Evolutionary conservation across 2,888 invertebrate genomes (phyloP).

Genomic region (Pristionchus mayeri): DNA sequence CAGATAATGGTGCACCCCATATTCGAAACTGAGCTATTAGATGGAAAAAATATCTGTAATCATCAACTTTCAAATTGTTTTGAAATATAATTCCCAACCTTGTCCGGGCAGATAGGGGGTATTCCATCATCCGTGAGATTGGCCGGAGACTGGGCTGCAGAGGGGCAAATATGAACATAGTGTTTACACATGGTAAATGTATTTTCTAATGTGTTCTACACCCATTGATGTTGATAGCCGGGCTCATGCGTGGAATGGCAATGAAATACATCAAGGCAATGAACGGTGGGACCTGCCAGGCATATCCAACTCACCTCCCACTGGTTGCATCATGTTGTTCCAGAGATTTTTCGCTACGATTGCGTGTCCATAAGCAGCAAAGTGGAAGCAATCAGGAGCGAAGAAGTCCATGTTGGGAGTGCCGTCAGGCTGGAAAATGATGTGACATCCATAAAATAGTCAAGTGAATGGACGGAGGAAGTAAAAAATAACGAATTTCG

Average conservation of each 20-base stretch:
- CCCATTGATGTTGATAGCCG: neutral
- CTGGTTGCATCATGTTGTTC: slow-evolving; percentile 34
- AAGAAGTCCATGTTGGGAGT: slow-evolving; percentile 64
- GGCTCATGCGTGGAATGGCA: too few relatives aligned
- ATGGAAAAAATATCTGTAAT: neutral
- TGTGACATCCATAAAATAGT: neutral
- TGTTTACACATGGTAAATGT: neutral
- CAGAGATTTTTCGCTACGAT: neutral
- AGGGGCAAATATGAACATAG: neutral
- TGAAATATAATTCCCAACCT: neutral
- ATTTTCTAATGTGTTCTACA: neutral
- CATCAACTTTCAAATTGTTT: neutral
- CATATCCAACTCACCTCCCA: neutral
- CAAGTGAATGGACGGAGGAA: neutral
- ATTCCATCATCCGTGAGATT: neutral
- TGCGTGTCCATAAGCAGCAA: slow-evolving; percentile 60
- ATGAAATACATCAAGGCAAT: too few relatives aligned
- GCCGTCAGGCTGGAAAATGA: slow-evolving; percentile 54
- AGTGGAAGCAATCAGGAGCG: slow-evolving; percentile 70
- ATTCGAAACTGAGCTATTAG: neutral
- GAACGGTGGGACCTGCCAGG: neutral
- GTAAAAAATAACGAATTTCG: too few relatives aligned
- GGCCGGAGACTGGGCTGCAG: neutral
- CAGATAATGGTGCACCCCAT: neutral
- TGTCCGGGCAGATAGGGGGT: neutral